A percentile compares a stretch with the other conserved stretches of the same genome.
Evolutionary conservation across 1,140 invertebrate genomes (phyloP).

Genomic region (Gonioctena quinquepunctata): DNA sequence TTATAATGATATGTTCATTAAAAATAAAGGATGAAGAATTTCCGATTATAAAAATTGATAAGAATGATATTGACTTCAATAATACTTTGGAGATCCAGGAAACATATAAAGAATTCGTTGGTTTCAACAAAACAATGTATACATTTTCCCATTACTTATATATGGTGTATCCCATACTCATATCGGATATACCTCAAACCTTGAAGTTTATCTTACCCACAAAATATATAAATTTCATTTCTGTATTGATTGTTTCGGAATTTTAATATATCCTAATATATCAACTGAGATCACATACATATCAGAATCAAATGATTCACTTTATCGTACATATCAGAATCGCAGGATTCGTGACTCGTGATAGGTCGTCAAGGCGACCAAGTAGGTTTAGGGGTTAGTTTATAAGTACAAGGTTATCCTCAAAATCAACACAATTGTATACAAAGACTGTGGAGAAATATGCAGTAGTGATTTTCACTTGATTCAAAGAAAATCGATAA

Average conservation of each 20-base stretch:
- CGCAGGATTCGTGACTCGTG: slow-evolving; percentile 27
- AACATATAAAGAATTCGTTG: no score
- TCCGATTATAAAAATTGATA: no score
- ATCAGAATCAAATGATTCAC: slow-evolving; percentile 53
- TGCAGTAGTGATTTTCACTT: no score
- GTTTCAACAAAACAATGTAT: no score
- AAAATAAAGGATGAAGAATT: no score
- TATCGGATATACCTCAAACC: background rate
- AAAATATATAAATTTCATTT: slow-evolving; percentile 1
- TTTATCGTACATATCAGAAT: slow-evolving; percentile 32
- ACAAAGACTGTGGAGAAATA: background rate
- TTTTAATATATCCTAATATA: slow-evolving; percentile 40
- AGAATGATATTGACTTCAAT: no score
- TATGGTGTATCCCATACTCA: no score
- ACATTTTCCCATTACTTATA: no score
- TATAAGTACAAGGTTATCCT: background rate
- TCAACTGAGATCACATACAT: slow-evolving; percentile 57
- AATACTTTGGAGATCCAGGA: no score
- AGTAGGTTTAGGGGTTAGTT: slow-evolving; percentile 8
- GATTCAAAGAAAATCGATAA: no score
- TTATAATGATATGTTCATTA: no score
- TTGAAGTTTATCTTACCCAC: background rate
- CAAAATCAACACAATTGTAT: background rate
- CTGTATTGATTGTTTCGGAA: slow-evolving; percentile 2
- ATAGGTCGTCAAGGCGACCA: slow-evolving; percentile 36